phyloP scores from a whole-genome alignment of 2,797 vertebrate genomes.

The Rhinogobio ventralis region DNA sequence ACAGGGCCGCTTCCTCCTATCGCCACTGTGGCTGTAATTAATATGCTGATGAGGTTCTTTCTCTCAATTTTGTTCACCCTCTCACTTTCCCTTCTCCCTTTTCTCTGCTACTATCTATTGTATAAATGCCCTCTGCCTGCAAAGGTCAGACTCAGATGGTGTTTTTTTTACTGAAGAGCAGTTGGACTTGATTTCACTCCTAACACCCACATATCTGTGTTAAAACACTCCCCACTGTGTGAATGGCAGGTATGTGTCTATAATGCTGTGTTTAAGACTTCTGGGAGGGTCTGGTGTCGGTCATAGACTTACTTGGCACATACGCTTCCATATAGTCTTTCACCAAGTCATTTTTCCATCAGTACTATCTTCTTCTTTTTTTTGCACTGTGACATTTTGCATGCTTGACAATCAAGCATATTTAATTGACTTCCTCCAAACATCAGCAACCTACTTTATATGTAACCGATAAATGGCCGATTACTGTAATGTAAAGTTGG shows the following conservation, averaged over 20 bases:
- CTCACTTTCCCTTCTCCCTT: conserved; percentile 35
- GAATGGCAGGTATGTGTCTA: conserved; percentile 12
- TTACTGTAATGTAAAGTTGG: neutral
- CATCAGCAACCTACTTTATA: neutral
- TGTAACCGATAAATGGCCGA: neutral
- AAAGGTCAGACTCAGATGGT: conserved; percentile 22
- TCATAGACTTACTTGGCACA: neutral
- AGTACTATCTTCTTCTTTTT: neutral
- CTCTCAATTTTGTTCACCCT: neutral
- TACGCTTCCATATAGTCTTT: neutral
- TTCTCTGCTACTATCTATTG: conserved; percentile 51
- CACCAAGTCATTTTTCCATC: neutral
- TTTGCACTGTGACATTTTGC: neutral
- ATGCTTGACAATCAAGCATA: neutral
- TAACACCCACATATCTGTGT: neutral
- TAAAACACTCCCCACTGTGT: conserved; percentile 1
- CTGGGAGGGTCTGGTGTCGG: neutral
- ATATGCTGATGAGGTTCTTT: conserved; percentile 71
- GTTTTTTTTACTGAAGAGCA: neutral
- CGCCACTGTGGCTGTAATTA: conserved; percentile 67
- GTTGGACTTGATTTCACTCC: neutral
- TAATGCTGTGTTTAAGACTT: neutral
- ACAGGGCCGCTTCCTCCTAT: conserved; percentile 48
- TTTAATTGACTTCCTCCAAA: neutral
- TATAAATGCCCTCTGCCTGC: conserved; percentile 34